These are phyloP conservation scores for Halichoerus grypus DNA, from an alignment of 2,113 vertebrate genomes.

Conservation along the genomic window DNA sequence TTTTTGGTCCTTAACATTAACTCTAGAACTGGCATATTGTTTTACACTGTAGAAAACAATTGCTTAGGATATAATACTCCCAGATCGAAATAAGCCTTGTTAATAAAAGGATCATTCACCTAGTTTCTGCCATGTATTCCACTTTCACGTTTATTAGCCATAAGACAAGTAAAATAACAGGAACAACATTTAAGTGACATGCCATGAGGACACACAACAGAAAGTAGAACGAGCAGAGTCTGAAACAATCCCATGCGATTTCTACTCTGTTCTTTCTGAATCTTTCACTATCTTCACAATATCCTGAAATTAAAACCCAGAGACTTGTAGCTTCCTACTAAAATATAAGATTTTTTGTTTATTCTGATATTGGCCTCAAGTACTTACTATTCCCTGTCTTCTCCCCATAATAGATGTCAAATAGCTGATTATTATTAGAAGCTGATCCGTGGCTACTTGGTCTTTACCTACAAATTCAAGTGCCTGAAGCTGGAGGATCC, in stretches of 20 bases:
- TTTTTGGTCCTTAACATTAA: constrained; percentile 43
- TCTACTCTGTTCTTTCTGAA: neutral
- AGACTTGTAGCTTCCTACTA: neutral
- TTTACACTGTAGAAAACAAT: constrained; percentile 6
- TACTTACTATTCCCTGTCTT: neutral
- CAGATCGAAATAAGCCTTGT: neutral
- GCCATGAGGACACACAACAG: neutral
- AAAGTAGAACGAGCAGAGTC: neutral
- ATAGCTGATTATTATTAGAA: neutral
- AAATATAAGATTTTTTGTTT: neutral
- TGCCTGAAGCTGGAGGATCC: neutral
- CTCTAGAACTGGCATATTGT: neutral
- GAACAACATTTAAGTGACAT: neutral
- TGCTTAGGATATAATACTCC: neutral
- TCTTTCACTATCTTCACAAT: neutral
- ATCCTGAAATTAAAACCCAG: constrained; percentile 8
- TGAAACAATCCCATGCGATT: neutral
- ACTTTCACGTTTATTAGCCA: neutral
- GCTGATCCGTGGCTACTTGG: neutral
- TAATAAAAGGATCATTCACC: neutral
- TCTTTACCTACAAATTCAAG: neutral
- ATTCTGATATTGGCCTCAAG: neutral
- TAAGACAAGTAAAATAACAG: neutral
- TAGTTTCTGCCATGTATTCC: neutral
- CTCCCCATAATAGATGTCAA: neutral